Percentiles rank a stretch among this genome's conserved stretches.
These are phyloP conservation scores for Cerastis rubricosa DNA, from an alignment of 2,888 invertebrate species.

Conservation along the genomic window DNA sequence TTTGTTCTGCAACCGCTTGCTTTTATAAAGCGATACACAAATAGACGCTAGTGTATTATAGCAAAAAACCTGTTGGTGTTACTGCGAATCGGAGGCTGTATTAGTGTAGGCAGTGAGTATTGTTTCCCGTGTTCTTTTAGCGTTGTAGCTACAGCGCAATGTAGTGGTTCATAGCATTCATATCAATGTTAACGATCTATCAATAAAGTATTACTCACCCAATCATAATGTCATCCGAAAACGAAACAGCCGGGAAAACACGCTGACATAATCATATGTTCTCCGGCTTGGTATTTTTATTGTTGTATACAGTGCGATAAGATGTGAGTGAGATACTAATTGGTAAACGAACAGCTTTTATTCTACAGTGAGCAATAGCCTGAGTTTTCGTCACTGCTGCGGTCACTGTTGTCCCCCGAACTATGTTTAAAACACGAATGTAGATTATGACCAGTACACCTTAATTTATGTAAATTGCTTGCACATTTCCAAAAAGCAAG, in stretches of 20 bases:
- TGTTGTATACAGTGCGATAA: slow-evolving; percentile 11
- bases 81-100: slow-evolving; percentile 84
- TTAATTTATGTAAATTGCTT: not conserved
- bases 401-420: not conserved
- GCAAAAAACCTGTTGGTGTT: slow-evolving; percentile 87
- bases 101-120: slow-evolving; percentile 80
- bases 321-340: slow-evolving; percentile 60
- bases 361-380: slow-evolving; percentile 6
- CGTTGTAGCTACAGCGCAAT: slow-evolving; percentile 48
- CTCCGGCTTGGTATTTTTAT: slow-evolving; percentile 64
- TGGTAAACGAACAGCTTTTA: slow-evolving; percentile 31
- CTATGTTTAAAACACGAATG: not conserved
- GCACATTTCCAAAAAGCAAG: not conserved
- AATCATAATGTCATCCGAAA: slow-evolving; percentile 65
- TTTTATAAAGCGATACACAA: slow-evolving; percentile 89
- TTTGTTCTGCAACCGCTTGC: slow-evolving; percentile 78
- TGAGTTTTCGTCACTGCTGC: slow-evolving; percentile 14
- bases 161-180: slow-evolving; percentile 7
- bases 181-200: slow-evolving; percentile 51
- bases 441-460: not conserved
- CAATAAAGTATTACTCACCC: slow-evolving; percentile 75
- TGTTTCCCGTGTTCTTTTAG: slow-evolving; percentile 79
- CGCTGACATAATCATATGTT: slow-evolving; percentile 61
- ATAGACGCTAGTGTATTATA: slow-evolving; percentile 82
- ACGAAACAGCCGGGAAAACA: slow-evolving; percentile 61